Base-by-base conservation (phyloP, 2,888 invertebrate genomes). In the Aphodius sticticus region DNA sequence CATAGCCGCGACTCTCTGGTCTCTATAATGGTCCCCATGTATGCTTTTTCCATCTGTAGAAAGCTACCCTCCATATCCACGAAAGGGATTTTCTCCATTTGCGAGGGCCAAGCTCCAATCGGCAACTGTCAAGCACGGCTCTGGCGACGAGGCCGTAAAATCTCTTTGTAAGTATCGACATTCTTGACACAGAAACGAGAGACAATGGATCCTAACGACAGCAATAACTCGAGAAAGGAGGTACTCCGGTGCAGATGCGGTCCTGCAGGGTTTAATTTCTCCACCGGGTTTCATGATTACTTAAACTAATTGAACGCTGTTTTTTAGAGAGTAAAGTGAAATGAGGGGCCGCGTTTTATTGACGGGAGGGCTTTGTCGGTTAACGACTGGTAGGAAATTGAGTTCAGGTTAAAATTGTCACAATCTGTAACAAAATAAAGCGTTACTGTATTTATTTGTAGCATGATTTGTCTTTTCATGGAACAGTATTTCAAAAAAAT, bases 151-250 rank as follows among this genome's bases (percentile, higher is more conserved):
- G 15, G 69, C 36, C 69, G 77, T 69, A 69, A 77, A 77, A 77
- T 77, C 77, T 69, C 77, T 77, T 77, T 77, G 77, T 77, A 77
- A 77, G 77, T 77, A 77, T 77, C 77, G 77, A 77, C 77, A 77
- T 77, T 77, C 77, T 77, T 77, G 77, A 77, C 77, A 77, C 69
- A 77, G 77, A 69, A 69, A 69, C 69, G 69, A 69, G 77, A 69
- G 36, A 77, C 77, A 77, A 77, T 77, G 77, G 77, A 16, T 69
- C 69, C 77, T 77, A 77, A 77, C 77, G 77, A 69, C 35, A 69
- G 77, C 69, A 77, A 77, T 77, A 77, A 77, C 35, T 74, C 37
- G 74, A 35, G 37, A 74, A 74, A 37, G 37, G 37, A 74, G 74
- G 53, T 12, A 53, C 53, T 53, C 12, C 53, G 53, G 53, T 53